These are phyloP conservation scores for Rhincodon typus DNA, from an alignment of 2,797 vertebrate genomes.

Conservation along the genomic window DNA sequence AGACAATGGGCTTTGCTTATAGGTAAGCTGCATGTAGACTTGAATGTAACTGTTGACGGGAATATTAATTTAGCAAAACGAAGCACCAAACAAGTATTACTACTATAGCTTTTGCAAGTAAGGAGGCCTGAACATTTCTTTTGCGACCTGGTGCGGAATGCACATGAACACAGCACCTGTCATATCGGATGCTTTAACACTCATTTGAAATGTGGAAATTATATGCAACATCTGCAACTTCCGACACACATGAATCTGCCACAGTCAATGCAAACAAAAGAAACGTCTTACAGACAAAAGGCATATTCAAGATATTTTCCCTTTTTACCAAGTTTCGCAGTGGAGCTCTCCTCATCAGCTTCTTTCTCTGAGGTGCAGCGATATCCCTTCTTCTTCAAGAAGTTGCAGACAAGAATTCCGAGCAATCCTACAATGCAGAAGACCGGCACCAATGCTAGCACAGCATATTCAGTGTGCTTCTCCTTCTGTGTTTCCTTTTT, in stretches of 20 bases:
- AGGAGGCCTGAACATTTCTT: background rate
- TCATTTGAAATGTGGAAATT: background rate
- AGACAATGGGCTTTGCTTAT: background rate
- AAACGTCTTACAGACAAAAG: background rate
- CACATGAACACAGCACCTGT: background rate
- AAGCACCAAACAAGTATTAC: background rate
- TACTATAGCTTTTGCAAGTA: background rate
- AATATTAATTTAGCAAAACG: background rate
- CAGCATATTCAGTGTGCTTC: conserved; percentile 71
- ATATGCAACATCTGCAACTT: background rate
- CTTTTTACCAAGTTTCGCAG: conserved; percentile 55
- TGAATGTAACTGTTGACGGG: background rate
- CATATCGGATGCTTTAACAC: background rate
- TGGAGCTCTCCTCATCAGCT: conserved; percentile 51
- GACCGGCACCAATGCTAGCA: conserved; percentile 81
- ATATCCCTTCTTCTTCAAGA: conserved; percentile 90
- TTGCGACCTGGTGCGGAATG: background rate
- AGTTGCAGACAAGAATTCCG: conserved; percentile 89
- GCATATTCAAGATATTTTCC: background rate
- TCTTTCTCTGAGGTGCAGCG: conserved; percentile 78
- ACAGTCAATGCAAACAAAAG: background rate
- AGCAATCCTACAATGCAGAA: conserved; percentile 89
- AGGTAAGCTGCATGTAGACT: background rate
- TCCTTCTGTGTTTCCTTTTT: conserved; percentile 62
- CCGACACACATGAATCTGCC: background rate